Base-by-base conservation (phyloP, 2,797 vertebrate genomes). In the Coracias cyanogaster region DNA sequence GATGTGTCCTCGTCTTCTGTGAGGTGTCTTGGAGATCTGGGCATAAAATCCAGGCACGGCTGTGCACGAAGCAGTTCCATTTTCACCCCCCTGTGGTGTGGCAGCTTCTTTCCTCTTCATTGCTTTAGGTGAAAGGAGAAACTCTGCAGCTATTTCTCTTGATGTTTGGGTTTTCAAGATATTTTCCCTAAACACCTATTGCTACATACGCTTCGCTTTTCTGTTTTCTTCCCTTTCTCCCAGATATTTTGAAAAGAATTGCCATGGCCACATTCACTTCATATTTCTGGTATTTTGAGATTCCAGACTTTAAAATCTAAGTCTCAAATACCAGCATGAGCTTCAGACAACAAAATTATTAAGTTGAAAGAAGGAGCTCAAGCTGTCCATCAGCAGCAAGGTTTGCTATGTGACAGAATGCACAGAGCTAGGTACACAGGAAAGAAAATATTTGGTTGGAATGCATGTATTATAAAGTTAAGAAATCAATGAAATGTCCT, bases 231-330 rank as follows among this genome's bases (percentile, higher is more conserved):
- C 43, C 18, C 33, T 69, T 89, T 90, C 52, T 79, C 71, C 28
- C 83, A 90, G 51, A 94, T 94, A 89, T 89, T 94, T 82, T 86
- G 51, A 88, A 94, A 90, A 88, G 55, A 87, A 87, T 61, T 85
- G 48, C 64, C 51, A 35, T 72, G 76, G 15, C 48, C 64, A 69
- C 29, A 20, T 67, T 83, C 72, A 49, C 52, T 77, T 73, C 37
- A 9, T 82, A 86, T 70, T 92, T 82, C 72, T 82, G 78, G 24
- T 60, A 89, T 78, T 93, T 84, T 13, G 64, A 62, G 78, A 94
- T 92, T 86, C 66, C 84, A 87, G n/a, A 58, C 49, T 74, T 74
- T 39, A 92, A 92, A 89, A 92, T 74, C 5, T 14, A 73, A 73
- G 37, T 64, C 82, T 95, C 51, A 82, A 57, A 89, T 67, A 86